A percentile compares a stretch with the other conserved stretches of the same genome.
Evolutionary conservation across 2,113 vertebrate genomes (phyloP).

Genomic region (Zapornia atra): DNA sequence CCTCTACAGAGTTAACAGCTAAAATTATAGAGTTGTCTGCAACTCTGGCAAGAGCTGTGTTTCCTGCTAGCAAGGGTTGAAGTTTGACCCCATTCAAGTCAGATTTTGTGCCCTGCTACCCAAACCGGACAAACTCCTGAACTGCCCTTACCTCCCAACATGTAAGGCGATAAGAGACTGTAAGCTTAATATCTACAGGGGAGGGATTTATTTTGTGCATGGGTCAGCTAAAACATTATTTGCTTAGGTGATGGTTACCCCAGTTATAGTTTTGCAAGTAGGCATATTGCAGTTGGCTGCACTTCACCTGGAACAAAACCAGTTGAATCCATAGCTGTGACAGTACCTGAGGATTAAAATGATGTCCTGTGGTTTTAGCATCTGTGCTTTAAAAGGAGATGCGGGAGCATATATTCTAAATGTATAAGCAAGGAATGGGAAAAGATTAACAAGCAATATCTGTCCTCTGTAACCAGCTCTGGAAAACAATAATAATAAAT

Average conservation of each 20-base stretch:
- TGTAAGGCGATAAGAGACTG: not conserved
- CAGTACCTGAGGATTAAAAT: constrained; percentile 62
- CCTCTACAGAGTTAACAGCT: not conserved
- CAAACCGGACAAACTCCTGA: not conserved
- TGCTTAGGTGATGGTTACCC: not conserved
- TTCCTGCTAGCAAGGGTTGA: not conserved
- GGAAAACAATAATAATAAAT: not conserved
- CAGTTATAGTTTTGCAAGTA: not conserved
- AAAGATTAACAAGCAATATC: constrained; percentile 55
- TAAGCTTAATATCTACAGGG: not conserved
- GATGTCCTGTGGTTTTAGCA: constrained; percentile 62
- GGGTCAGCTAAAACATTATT: not conserved
- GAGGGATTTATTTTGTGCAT: not conserved
- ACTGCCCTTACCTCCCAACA: not conserved
- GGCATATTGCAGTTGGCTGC: constrained; percentile 16
- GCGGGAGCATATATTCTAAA: not conserved
- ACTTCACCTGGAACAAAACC: constrained; percentile 42
- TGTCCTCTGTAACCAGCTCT: constrained; percentile 46
- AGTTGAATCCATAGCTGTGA: constrained; percentile 52
- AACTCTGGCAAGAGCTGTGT: not conserved
- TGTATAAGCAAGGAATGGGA: constrained; percentile 44
- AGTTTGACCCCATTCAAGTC: not conserved
- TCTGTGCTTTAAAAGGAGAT: constrained; percentile 54
- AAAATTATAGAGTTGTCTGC: not conserved
- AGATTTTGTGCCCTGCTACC: not conserved